Evolutionary conservation across 2,888 invertebrate species (phyloP).

Genomic region (Hofmannophila pseudospretella): DNA sequence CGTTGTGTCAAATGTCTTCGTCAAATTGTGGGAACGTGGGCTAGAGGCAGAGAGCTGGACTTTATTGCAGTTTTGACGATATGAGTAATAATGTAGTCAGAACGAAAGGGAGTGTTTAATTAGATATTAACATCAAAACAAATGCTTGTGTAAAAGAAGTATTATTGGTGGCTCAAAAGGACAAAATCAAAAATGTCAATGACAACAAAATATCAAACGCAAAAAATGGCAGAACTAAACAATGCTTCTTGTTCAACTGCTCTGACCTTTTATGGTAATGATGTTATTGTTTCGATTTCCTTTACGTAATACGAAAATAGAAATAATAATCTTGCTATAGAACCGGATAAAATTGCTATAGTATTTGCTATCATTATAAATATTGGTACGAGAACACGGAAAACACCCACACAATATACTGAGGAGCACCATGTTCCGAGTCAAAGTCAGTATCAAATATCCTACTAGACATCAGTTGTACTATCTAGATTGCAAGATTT

Average conservation of each 20-base stretch:
- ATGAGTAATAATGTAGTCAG: neutral
- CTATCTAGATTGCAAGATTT: slow-evolving; percentile 9
- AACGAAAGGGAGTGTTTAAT: no score
- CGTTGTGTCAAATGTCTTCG: slow-evolving; percentile 24
- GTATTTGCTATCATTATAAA: slow-evolving; percentile 17
- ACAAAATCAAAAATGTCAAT: no score
- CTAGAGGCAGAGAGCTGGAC: neutral
- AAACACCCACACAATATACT: slow-evolving; percentile 15
- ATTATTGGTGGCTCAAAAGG: no score
- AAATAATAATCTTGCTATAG: neutral
- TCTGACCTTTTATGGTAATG: no score
- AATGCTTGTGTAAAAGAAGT: no score
- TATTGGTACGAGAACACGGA: slow-evolving; percentile 11
- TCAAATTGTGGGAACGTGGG: slow-evolving; percentile 34
- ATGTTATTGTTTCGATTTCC: no score
- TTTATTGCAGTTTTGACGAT: slow-evolving; percentile 1
- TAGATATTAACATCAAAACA: no score
- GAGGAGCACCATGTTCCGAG: slow-evolving; percentile 11
- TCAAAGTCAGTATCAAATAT: slow-evolving; percentile 29
- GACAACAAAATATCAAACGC: no score
- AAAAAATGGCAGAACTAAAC: no score
- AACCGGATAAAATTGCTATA: no score
- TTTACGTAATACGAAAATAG: no score
- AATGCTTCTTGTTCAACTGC: no score
- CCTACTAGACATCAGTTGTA: slow-evolving; percentile 27